Evolutionary conservation across 35 echinoderm and acorn worm genomes (phyloP).

Genomic region (Ophioderma brevispina): DNA sequence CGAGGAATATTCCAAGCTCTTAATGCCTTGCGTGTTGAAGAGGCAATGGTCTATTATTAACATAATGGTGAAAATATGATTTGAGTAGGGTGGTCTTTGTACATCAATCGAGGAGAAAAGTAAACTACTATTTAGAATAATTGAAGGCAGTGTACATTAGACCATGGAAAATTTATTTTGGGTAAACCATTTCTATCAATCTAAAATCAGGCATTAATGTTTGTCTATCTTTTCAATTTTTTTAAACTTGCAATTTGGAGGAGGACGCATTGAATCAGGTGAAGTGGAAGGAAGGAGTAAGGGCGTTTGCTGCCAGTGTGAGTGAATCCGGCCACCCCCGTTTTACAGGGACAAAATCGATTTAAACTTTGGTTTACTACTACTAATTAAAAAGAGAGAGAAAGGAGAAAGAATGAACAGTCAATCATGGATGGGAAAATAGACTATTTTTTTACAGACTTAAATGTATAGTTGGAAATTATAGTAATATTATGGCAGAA

Average conservation of each 20-base stretch:
- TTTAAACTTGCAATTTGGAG: not conserved
- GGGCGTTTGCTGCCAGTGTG: no score
- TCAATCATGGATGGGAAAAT: no score
- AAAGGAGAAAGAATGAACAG: no score
- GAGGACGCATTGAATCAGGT: not conserved
- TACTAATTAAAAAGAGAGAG: no score
- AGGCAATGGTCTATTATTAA: constrained; percentile 1
- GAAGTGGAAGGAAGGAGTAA: not conserved
- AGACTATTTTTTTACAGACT: no score
- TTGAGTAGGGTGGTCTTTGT: not conserved
- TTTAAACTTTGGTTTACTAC: no score
- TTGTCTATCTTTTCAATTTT: not conserved
- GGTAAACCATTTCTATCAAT: not conserved
- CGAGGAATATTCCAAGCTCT: not conserved
- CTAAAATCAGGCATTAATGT: not conserved
- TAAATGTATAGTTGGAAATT: no score
- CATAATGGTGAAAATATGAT: not conserved
- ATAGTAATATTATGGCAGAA: no score
- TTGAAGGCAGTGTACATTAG: not conserved
- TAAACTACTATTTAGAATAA: no score
- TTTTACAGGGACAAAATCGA: no score
- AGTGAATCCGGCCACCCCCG: no score
- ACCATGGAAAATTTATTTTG: not conserved
- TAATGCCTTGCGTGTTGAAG: not conserved
- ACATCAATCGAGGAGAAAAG: not conserved